phyloP scores from a whole-genome alignment of 1,140 invertebrate genomes.

The Agraylea sexmaculata region DNA sequence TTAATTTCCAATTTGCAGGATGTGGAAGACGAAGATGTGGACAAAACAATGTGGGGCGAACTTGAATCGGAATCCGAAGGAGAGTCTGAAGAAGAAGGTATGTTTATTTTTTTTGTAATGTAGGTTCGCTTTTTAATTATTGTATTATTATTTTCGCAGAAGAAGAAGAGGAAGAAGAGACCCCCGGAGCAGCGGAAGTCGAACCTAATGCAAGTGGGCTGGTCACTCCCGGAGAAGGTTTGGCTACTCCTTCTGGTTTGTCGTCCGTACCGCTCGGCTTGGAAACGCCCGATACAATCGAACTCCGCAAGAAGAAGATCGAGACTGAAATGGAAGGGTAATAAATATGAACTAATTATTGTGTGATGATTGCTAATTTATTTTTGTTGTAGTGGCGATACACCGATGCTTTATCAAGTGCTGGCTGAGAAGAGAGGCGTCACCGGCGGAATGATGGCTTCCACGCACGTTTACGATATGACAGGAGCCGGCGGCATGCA shows the following conservation, averaged over 20 bases:
- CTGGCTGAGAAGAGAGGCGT: conserved; percentile 92
- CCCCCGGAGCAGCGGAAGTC: conserved; percentile 57
- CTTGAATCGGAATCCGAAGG: conserved; percentile 91
- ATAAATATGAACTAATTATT: no score
- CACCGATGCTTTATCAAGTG: conserved; percentile 84
- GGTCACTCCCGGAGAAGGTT: conserved; percentile 71
- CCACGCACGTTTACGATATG: conserved; percentile 94
- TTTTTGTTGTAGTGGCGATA: conserved; percentile 63
- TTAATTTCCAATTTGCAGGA: conserved; percentile 34
- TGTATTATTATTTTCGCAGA: conserved; percentile 5
- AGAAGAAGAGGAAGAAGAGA: conserved; percentile 63
- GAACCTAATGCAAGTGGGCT: conserved; percentile 54
- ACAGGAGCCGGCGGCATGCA: conserved; percentile 46
- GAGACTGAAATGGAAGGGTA: conserved; percentile 94
- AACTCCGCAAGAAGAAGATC: conserved; percentile 92
- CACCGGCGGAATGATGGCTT: conserved; percentile 95
- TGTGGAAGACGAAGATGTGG: conserved; percentile 80
- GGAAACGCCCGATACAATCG: conserved; percentile 97
- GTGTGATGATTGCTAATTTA: no score
- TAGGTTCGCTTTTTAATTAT: background rate
- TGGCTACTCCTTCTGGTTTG: conserved; percentile 92
- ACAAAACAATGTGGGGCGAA: conserved; percentile 93
- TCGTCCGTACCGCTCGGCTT: conserved; percentile 89
- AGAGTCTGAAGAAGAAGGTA: conserved; percentile 78
- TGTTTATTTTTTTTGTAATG: conserved; percentile 5